Evolutionary conservation across 1,140 invertebrate species (phyloP), one percentile per base, ranked within the genome.

Genomic region (Diprion similis): DNA sequence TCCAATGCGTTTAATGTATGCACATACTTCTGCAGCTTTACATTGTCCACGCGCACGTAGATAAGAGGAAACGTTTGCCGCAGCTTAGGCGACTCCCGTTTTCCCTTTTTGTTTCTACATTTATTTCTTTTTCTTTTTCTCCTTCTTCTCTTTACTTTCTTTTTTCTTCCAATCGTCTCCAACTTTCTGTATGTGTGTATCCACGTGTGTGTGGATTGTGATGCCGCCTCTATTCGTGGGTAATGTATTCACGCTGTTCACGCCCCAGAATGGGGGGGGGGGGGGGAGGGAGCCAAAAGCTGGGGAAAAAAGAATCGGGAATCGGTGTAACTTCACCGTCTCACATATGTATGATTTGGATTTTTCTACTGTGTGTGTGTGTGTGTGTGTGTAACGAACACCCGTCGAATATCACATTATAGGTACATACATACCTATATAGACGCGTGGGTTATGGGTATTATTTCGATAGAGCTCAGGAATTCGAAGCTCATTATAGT

Each of bases 111-210:
- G 24, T 37, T 37, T 37, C 24, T 37, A 37, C 24, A 37, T n/a
- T n/a, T n/a, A 37, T 37, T 37, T 37, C 6, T 37, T 37, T 37
- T 24, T 24, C 6, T 37, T 37, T 37, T 13, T 15, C 9, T 59
- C 4, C 9, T 59, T 59, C n/a, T 8, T 11, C 9, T n/a, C n/a
- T n/a, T n/a, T n/a, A n/a, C n/a, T 11, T 17, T 59, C 51, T n/a
- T 59, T 59, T 59, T 59, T 59, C 51, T 59, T 59, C 51, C n/a
- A 59, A 59, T 59, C 51, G 51, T 59, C 24, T 37, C 24, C 24
- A 59, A 3, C 51, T 59, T 8, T 4, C 51, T 37, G 24, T 37
- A 37, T 37, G 24, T 37, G 24, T 24, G 24, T 24, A 6, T 24
- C 1, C 6, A 6, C 6, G 24, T 37, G 24, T 37, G 24, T 37